A percentile compares a stretch with the other conserved stretches of the same genome.
phyloP scores from a whole-genome alignment of 1,140 invertebrate species.

The Nasonia giraulti region DNA sequence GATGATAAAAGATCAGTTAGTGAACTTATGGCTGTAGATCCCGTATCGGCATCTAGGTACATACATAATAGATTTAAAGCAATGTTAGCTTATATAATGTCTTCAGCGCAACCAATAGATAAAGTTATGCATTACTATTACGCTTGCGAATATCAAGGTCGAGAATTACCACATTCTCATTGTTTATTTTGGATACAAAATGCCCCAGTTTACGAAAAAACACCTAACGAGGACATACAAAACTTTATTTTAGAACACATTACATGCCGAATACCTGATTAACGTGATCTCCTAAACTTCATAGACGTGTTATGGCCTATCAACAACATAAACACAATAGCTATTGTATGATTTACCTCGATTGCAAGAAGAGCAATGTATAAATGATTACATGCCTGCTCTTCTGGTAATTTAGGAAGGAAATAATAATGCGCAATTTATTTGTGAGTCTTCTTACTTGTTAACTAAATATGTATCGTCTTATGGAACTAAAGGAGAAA shows the following conservation, averaged over 20 bases:
- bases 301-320: constrained; percentile 53
- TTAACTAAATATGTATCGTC: too few species aligned
- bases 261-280: constrained; percentile 59
- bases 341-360: neutral
- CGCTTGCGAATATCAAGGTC: too few species aligned
- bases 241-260: constrained; percentile 62
- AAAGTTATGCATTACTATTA: too few species aligned
- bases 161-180: too few species aligned
- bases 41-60: constrained; percentile 61
- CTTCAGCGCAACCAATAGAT: constrained; percentile 13
- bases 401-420: too few species aligned
- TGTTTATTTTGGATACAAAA: too few species aligned
- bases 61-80: constrained; percentile 64
- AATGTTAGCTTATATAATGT: constrained; percentile 64
- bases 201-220: constrained; percentile 9
- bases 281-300: constrained; percentile 30
- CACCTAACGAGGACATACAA: constrained; percentile 58
- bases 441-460: too few species aligned
- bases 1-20: constrained; percentile 43
- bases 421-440: too few species aligned
- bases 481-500: too few species aligned
- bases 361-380: too few species aligned
- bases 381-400: too few species aligned
- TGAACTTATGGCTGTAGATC: constrained; percentile 47
- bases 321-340: constrained; percentile 55